Percentiles rank a stretch among this genome's conserved stretches.
Conservation (phyloP, 1,140 invertebrate species). For the Solenopsis invicta region DNA sequence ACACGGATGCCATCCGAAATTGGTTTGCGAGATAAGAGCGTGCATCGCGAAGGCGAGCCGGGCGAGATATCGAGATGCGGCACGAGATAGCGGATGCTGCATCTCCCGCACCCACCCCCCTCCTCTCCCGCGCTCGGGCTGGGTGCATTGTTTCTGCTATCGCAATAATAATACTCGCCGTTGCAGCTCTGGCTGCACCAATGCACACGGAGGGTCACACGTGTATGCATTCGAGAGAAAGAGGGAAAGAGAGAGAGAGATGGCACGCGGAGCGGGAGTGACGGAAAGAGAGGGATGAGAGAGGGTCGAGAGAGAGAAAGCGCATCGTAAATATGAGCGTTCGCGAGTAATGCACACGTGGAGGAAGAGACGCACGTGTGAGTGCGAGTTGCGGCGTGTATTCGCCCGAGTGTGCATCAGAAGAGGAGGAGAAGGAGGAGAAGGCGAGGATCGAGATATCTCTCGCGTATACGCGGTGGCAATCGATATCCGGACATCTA, state of each 20-base stretch:
- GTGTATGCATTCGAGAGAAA: slow-evolving; percentile 32
- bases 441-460: slow-evolving; percentile 65
- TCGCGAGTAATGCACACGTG: slow-evolving; percentile 41
- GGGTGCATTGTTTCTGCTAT: slow-evolving; percentile 62
- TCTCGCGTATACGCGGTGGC: slow-evolving; percentile 41
- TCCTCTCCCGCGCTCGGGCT: not conserved
- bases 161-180: slow-evolving; percentile 67
- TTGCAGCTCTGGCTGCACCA: slow-evolving; percentile 51
- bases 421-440: not conserved
- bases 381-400: not conserved
- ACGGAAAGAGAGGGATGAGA: not conserved
- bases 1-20: slow-evolving; percentile 54
- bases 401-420: slow-evolving; percentile 10
- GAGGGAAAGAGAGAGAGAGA: not conserved
- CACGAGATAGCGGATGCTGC: slow-evolving; percentile 65
- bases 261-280: not conserved
- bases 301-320: not conserved
- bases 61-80: slow-evolving; percentile 78
- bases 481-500: slow-evolving; percentile 74
- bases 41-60: slow-evolving; percentile 76
- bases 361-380: not conserved
- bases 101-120: not conserved
- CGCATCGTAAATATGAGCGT: slow-evolving; percentile 27
- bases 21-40: slow-evolving; percentile 64
- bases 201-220: slow-evolving; percentile 45